Conservation (phyloP, 2,797 vertebrate genomes). For the Esox lucius region DNA sequence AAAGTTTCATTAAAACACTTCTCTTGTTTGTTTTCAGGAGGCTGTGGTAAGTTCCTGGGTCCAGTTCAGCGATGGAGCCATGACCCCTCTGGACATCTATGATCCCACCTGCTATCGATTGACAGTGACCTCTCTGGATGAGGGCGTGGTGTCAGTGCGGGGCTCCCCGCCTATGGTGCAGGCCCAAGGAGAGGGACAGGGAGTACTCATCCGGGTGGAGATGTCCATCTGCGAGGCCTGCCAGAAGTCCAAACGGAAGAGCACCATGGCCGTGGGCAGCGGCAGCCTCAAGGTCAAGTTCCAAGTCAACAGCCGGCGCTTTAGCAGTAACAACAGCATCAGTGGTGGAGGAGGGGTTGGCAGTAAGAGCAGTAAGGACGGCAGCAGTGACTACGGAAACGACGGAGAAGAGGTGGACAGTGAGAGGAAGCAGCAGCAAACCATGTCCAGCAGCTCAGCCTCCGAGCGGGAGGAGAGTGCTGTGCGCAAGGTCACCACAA, state of each 20-base stretch:
- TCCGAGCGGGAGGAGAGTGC: constrained; percentile 73
- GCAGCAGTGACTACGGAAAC: constrained; percentile 61
- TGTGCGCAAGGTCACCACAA: constrained; percentile 73
- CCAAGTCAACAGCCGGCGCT: constrained; percentile 57
- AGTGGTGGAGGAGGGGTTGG: constrained; percentile 19
- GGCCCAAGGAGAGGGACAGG: constrained; percentile 85
- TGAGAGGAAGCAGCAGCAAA: constrained; percentile 54
- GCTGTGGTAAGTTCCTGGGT: constrained; percentile 90
- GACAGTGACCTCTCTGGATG: constrained; percentile 82
- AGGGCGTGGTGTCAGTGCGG: constrained; percentile 84
- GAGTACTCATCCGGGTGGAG: constrained; percentile 82
- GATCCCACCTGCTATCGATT: constrained; percentile 82
- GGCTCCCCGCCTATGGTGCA: constrained; percentile 75
- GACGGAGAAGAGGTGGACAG: constrained; percentile 57
- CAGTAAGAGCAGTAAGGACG: constrained; percentile 43
- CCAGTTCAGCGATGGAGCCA: constrained; percentile 91
- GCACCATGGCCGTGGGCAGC: constrained; percentile 81
- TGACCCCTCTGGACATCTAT: constrained; percentile 89
- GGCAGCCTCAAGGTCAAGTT: constrained; percentile 86
- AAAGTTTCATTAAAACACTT: neutral
- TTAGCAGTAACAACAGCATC: constrained; percentile 35
- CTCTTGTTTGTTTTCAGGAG: constrained; percentile 70
- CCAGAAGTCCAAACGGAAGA: constrained; percentile 91
- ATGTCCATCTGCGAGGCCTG: constrained; percentile 88
- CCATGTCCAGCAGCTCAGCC: constrained; percentile 61